Evolutionary conservation across 2,888 invertebrate genomes (phyloP).

Genomic region (Physocephala rufipes): DNA sequence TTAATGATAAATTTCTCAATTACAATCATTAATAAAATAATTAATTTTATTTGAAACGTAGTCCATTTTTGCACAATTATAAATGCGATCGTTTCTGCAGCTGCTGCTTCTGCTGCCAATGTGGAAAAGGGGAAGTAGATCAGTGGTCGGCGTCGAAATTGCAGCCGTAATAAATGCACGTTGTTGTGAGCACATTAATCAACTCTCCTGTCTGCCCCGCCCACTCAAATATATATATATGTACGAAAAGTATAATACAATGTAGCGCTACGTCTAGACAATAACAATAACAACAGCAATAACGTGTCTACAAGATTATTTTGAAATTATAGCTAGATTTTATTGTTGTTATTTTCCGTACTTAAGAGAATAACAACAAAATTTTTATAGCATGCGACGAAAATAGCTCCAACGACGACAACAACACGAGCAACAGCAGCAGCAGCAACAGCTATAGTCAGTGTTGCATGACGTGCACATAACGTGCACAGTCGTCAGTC

Average conservation of each 20-base stretch:
- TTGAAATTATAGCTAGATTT: constrained; percentile 1
- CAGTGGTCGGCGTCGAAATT: background rate
- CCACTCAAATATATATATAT: background rate
- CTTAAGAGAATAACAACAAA: background rate
- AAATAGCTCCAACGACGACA: background rate
- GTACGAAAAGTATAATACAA: too few species aligned
- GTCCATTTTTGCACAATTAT: background rate
- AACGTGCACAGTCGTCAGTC: too few species aligned
- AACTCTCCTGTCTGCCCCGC: background rate
- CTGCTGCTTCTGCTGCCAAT: background rate
- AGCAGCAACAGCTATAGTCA: background rate
- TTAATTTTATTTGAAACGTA: constrained; percentile 1
- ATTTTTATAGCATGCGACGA: background rate
- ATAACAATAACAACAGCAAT: too few species aligned
- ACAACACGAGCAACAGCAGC: background rate
- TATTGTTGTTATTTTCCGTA: background rate
- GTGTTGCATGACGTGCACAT: too few species aligned
- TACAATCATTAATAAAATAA: constrained; percentile 9
- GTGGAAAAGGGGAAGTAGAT: too few species aligned
- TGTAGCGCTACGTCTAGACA: background rate
- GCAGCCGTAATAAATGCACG: background rate
- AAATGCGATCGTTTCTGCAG: background rate
- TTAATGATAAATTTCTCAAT: constrained; percentile 2
- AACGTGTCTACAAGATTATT: constrained; percentile 10
- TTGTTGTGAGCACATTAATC: background rate